Percentiles rank a stretch among this genome's conserved stretches.
Evolutionary conservation across 2,888 invertebrate genomes (phyloP).

Genomic region (Eristalinus sepulchralis): DNA sequence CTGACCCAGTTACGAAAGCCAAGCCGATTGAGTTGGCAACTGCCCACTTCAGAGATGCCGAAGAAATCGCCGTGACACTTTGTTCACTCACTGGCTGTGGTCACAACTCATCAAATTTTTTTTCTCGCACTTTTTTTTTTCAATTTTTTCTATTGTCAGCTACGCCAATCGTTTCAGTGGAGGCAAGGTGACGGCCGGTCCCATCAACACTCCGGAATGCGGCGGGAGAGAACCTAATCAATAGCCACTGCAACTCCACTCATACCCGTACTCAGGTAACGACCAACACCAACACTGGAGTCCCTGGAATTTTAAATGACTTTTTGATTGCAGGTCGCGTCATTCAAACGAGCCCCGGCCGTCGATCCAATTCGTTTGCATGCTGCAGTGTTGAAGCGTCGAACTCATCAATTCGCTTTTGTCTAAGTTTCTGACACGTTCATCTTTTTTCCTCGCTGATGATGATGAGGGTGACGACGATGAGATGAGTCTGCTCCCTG

Average conservation of each 20-base stretch:
- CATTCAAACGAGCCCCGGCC: not conserved
- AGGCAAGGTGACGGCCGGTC: not conserved
- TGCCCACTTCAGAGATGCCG: not conserved
- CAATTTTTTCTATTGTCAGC: not conserved
- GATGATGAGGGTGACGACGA: not conserved
- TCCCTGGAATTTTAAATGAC: not conserved
- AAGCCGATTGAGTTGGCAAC: not conserved
- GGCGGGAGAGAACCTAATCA: not conserved
- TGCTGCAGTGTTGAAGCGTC: not conserved
- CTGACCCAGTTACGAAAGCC: not conserved
- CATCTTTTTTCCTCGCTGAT: not conserved
- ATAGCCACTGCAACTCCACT: not conserved
- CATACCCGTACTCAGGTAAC: not conserved
- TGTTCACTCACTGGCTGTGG: not conserved
- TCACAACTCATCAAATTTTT: not conserved
- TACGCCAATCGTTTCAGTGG: not conserved
- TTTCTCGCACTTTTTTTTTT: not conserved
- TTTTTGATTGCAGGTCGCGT: slow-evolving; percentile 23
- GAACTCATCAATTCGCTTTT: slow-evolving; percentile 17
- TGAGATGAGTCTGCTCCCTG: not conserved
- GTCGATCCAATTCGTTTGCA: not conserved
- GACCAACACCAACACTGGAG: not conserved
- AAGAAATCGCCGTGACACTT: not conserved
- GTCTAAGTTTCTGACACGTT: not conserved
- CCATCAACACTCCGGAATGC: not conserved